Evolutionary conservation across 2,113 vertebrate genomes (phyloP).

Genomic region (Cottus gobio): DNA sequence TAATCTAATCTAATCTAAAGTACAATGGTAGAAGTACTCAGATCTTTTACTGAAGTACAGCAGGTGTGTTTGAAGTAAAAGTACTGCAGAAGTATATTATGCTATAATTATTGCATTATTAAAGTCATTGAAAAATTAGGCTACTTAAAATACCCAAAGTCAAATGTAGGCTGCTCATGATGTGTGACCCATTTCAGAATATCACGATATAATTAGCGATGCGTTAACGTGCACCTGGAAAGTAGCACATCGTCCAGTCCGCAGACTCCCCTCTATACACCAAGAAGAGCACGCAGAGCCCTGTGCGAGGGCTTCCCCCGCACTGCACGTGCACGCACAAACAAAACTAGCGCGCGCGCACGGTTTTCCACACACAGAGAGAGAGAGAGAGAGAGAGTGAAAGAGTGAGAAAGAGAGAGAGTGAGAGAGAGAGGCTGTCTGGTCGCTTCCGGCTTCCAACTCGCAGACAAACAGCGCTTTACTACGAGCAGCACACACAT

Average conservation of each 20-base stretch:
- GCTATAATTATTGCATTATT: no score
- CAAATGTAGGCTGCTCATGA: neutral
- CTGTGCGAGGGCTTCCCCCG: slow-evolving; percentile 32
- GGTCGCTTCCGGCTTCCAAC: slow-evolving; percentile 71
- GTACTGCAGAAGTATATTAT: neutral
- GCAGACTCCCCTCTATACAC: no score
- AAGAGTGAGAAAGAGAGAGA: slow-evolving; percentile 14
- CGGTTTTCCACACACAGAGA: slow-evolving; percentile 25
- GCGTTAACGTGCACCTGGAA: neutral
- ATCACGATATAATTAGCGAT: neutral
- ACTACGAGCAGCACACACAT: slow-evolving; percentile 60
- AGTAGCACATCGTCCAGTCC: neutral
- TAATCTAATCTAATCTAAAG: no score
- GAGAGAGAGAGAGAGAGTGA: slow-evolving; percentile 4
- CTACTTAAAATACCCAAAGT: neutral
- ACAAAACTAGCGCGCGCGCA: neutral
- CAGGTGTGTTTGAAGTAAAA: neutral
- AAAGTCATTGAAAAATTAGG: neutral
- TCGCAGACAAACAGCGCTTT: slow-evolving; percentile 51
- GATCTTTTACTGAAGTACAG: neutral
- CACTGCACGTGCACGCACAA: slow-evolving; percentile 22
- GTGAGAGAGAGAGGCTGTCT: slow-evolving; percentile 32
- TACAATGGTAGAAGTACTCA: no score
- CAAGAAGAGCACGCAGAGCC: no score
- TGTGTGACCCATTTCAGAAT: neutral